A percentile compares a stretch with the other conserved stretches of the same genome.
These are phyloP conservation scores for Teleogryllus oceanicus DNA, from an alignment of 2,888 invertebrate species.

Conservation along the genomic window DNA sequence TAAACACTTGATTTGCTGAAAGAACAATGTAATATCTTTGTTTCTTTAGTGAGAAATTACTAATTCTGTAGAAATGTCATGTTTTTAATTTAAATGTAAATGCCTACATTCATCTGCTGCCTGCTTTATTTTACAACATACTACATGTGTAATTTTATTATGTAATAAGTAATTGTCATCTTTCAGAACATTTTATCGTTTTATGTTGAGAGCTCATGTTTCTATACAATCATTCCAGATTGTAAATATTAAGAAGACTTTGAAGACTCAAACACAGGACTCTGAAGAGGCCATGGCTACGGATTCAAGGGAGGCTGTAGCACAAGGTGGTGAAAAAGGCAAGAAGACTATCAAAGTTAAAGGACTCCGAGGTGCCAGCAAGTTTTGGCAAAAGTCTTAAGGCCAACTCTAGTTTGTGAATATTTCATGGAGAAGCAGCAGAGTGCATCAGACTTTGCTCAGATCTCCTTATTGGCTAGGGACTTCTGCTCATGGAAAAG, in stretches of 20 bases:
- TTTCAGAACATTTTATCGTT: neutral
- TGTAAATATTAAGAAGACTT: constrained; percentile 78
- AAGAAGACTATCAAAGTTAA: constrained; percentile 63
- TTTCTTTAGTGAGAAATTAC: no score
- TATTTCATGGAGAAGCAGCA: no score
- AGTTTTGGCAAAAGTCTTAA: constrained; percentile 59
- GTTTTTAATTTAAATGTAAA: no score
- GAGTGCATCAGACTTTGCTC: no score
- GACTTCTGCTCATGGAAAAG: neutral
- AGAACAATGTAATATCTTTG: no score
- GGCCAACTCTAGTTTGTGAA: neutral
- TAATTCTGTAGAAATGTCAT: no score
- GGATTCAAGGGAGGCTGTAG: constrained; percentile 62
- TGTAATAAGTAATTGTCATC: constrained; percentile 18
- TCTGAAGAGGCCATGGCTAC: constrained; percentile 82
- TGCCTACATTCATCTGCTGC: no score
- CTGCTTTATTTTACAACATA: neutral
- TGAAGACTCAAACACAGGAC: constrained; percentile 75
- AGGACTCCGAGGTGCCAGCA: constrained; percentile 61
- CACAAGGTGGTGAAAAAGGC: constrained; percentile 55
- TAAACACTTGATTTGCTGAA: no score
- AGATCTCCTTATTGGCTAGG: neutral
- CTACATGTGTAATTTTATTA: constrained; percentile 19
- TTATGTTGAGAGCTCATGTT: neutral
- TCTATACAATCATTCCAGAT: constrained; percentile 60